Evolutionary conservation across 2,113 vertebrate species (phyloP), one percentile per base, ranked within the genome.

Genomic region (Chlorocebus sabaeus): DNA sequence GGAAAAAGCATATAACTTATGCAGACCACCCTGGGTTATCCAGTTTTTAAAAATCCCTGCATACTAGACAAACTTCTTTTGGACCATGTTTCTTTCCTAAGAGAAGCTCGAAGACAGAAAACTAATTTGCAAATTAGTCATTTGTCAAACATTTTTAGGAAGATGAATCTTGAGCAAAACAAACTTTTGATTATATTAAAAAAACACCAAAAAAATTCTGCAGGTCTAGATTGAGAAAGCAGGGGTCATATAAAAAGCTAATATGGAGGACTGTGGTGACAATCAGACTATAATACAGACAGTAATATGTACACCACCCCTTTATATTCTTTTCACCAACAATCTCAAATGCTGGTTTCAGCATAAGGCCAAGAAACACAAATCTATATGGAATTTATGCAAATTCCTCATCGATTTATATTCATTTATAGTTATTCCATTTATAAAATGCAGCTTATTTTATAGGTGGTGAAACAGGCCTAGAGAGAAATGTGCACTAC

Each of bases 91-190:
- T 92, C 64, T 95, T 70, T 95, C 70, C 57, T 67, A 72, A 67
- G 12, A 70, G 89, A 30, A 78, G 70, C 67, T 88, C 84, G 38
- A 89, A 89, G 72, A 91, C 2, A 93, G 48, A 43, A 76, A 72
- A 52, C 10, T 90, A 8, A 75, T 78, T 95, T 92, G 67, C 52
- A 93, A 93, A 72, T 84, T 40, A 84, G 82, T 57, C 40, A 89
- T 73, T 43, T 90, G 72, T 70, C 59, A 72, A 95, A 95, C 57
- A 80, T 57, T 90, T 95, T 91, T 59, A 90, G 84, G 59, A 92
- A 80, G 23, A 67, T 25, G 67, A 78, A 61, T 70, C 32, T 87
- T 81, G 50, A 92, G 27, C 70, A 91, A 79, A 68, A 87, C 48
- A 89, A 94, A 75, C 50, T 55, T 95, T 93, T 90, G 52, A 95